Evolutionary conservation across 2,888 invertebrate species (phyloP).

Genomic region (Gnatocerus cornutus): DNA sequence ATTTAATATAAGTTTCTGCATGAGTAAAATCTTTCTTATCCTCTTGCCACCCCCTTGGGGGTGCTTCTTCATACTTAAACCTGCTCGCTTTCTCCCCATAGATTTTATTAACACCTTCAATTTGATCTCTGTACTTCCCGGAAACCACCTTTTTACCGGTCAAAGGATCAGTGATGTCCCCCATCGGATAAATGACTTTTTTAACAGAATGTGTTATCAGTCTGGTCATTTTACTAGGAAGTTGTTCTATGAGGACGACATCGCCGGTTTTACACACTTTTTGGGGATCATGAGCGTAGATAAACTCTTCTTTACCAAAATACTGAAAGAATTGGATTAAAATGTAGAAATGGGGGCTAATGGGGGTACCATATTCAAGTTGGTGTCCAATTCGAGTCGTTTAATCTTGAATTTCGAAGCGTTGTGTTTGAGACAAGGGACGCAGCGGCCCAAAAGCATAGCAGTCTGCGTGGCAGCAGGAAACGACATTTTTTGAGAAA

Average conservation of each 20-base stretch:
- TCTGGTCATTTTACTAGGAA: conserved; percentile 82
- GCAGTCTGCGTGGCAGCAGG: conserved; percentile 72
- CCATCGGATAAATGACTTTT: conserved; percentile 86
- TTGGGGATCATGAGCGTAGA: conserved; percentile 86
- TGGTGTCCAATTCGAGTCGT: conserved; percentile 82
- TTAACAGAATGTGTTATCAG: conserved; percentile 86
- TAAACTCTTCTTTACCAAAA: conserved; percentile 81
- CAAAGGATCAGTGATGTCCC: conserved; percentile 90
- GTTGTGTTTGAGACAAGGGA: conserved; percentile 84
- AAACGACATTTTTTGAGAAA: conserved; percentile 61
- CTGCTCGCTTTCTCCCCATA: conserved; percentile 80
- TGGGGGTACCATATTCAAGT: conserved; percentile 82
- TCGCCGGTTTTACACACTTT: conserved; percentile 88
- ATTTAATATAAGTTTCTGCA: conserved; percentile 84
- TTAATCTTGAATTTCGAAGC: conserved; percentile 86
- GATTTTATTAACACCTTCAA: conserved; percentile 78
- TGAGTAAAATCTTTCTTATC: conserved; percentile 88
- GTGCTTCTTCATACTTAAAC: conserved; percentile 86
- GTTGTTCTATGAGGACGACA: conserved; percentile 83
- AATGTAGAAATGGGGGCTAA: background rate
- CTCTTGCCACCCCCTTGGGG: conserved; percentile 86
- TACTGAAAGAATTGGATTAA: conserved; percentile 75
- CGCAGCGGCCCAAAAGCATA: conserved; percentile 83
- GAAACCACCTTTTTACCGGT: conserved; percentile 86
- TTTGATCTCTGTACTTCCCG: conserved; percentile 82